Conservation (phyloP, 2,797 vertebrate genomes). For the Lagothrix lagotricha region DNA sequence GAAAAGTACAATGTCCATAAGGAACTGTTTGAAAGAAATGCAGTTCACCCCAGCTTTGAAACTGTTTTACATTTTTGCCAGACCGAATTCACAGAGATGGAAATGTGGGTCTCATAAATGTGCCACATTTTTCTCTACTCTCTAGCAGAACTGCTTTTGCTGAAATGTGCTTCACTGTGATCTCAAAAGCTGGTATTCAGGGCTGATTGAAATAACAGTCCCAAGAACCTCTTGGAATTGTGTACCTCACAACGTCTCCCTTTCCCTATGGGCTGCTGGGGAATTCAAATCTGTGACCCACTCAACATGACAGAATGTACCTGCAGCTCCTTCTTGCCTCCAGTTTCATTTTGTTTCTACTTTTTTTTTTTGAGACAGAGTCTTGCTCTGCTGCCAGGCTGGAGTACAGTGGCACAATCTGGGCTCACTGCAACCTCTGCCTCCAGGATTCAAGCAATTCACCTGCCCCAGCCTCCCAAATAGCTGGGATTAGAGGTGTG, state of each 20-base stretch:
- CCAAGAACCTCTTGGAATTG: not conserved
- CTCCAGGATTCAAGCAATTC: too few species aligned
- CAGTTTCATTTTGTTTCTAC: not conserved
- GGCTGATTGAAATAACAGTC: not conserved
- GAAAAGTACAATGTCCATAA: not conserved
- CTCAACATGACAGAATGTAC: not conserved
- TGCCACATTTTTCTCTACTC: not conserved
- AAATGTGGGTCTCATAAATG: constrained; percentile 5
- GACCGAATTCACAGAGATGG: not conserved
- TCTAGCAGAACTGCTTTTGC: not conserved
- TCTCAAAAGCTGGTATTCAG: not conserved
- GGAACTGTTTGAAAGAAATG: not conserved
- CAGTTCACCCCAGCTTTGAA: not conserved
- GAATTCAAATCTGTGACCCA: not conserved
- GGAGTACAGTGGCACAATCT: too few species aligned
- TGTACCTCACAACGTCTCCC: not conserved
- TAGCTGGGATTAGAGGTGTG: too few species aligned
- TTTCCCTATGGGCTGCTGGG: not conserved
- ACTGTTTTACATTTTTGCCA: not conserved
- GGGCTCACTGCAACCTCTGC: too few species aligned
- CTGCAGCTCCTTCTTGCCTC: not conserved
- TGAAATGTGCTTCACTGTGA: not conserved
- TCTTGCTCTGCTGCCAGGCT: too few species aligned
- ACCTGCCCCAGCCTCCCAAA: too few species aligned
- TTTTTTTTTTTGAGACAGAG: too few species aligned